Evolutionary conservation across 2,113 vertebrate genomes (phyloP).

Genomic region (Cyprinodon tularosa): DNA sequence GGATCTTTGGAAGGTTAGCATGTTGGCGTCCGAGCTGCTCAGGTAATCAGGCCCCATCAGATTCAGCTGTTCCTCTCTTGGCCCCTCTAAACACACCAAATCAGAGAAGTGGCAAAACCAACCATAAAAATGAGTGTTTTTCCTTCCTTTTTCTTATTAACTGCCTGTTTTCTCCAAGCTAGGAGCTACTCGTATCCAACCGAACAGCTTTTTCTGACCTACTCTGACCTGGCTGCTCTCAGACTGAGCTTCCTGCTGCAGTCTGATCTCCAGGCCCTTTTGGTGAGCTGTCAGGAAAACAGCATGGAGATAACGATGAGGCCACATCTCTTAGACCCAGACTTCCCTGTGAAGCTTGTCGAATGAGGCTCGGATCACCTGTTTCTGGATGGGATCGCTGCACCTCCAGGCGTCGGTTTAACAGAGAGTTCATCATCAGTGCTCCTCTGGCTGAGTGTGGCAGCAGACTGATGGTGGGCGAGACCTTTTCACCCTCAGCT

Average conservation of each 20-base stretch:
- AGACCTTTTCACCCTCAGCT: neutral
- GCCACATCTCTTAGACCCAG: conserved; percentile 1
- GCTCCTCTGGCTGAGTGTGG: conserved; percentile 36
- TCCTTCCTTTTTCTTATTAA: neutral
- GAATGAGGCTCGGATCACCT: conserved; percentile 11
- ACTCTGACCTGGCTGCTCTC: conserved; percentile 26
- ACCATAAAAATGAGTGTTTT: conserved; percentile 14
- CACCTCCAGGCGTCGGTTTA: neutral
- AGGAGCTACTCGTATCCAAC: conserved; percentile 24
- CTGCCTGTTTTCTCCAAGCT: neutral
- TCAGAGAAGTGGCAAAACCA: neutral
- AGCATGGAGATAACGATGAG: conserved; percentile 39
- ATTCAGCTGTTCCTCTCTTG: conserved; percentile 33
- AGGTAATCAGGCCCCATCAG: conserved; percentile 17
- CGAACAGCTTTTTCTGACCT: conserved; percentile 19
- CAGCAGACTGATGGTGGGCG: conserved; percentile 25
- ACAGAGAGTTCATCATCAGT: conserved; percentile 17
- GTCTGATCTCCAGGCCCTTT: neutral
- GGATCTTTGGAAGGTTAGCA: neutral
- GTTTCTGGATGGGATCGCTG: neutral
- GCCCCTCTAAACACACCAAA: neutral
- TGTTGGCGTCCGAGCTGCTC: neutral
- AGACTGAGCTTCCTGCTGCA: neutral
- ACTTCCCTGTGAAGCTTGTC: neutral
- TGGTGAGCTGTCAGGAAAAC: conserved; percentile 44